Conservation (phyloP, 64 coral and sea anemone species). For the Stylophora pistillata region DNA sequence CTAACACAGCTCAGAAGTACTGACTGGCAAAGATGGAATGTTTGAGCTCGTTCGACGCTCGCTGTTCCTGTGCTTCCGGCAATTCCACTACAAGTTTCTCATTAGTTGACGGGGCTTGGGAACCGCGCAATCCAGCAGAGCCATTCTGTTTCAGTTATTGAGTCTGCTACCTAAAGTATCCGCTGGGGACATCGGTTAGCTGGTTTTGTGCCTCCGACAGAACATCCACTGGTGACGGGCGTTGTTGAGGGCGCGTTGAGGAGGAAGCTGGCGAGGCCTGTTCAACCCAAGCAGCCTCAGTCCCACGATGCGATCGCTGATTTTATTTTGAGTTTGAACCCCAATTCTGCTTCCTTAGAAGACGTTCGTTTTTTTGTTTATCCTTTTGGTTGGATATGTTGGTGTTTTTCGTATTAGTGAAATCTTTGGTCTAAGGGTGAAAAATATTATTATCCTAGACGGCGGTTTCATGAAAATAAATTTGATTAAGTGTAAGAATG, state of each 20-base stretch:
- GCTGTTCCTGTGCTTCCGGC: conserved; percentile 33
- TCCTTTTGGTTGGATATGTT: conserved; percentile 46
- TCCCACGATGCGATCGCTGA: not conserved
- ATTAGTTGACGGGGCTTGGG: conserved; percentile 43
- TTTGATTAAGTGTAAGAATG: conserved; percentile 41
- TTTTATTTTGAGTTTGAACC: conserved; percentile 6
- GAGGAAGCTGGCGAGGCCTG: conserved; percentile 47
- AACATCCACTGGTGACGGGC: conserved; percentile 45
- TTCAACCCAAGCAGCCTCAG: conserved; percentile 38
- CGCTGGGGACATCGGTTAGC: conserved; percentile 55
- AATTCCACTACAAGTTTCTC: conserved; percentile 51
- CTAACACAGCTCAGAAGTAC: conserved; percentile 21
- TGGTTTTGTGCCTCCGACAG: not conserved
- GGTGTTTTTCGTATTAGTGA: conserved; percentile 47
- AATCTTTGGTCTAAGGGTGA: conserved; percentile 25
- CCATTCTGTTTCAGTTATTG: conserved; percentile 32
- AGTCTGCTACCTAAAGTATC: conserved; percentile 57
- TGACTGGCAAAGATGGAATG: conserved; percentile 12
- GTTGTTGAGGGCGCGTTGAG: conserved; percentile 44
- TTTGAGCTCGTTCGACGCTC: conserved; percentile 35
- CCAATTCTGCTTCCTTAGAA: not conserved
- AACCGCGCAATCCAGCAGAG: conserved; percentile 3
- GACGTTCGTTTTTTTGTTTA: conserved; percentile 55
- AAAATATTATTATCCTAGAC: not conserved
- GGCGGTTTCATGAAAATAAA: conserved; percentile 21